Base-by-base conservation (phyloP, 2,888 invertebrate genomes). In the Ptilodon capucinus region DNA sequence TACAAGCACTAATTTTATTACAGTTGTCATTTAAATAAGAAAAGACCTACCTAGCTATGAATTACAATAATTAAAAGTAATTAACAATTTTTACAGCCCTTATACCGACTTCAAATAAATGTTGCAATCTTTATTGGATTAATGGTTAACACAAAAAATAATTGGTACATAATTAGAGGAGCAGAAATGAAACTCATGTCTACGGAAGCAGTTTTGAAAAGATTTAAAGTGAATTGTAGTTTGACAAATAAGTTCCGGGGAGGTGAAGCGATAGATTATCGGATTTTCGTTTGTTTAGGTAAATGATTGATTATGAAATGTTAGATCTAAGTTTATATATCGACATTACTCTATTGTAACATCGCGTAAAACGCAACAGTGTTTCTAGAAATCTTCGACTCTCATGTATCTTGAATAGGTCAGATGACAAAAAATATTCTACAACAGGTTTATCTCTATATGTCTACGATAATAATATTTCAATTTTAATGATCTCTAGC, bases 181-280 rank as follows among this genome's bases (percentile, higher is more conserved):
- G 17, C 17, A 34, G 47, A 19, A 39, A 44, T 41, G 32, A 57
- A 67, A 66, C 57, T 56, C 46, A 63, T 72, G 72, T 73, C 68
- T 73, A 73, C 76, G 62, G 62, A 58, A 57, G 60, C 64, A 64
- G 65, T 69, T 77, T 75, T 69, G 73, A 72, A 47, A 46, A 34
- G 36, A 54, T 48, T 9, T 42, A 54, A 45, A 46, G 42, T 32
- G 39, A 42, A 17, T 9, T 42, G 5, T 32, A 32, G 13, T 32
- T 5, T 7, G 17, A 17, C 9, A 16, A 35, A 35, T 7, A 34
- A 25, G 16, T 21, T 35, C 17, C 36, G 30, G 18, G 2, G n/a
- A 7, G 14, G 21, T 23, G 18, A 5, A 17, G 32, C 30, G 21
- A 4, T 7, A 14, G 7, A 17, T 14, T 35, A 18, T 18, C 36